These are phyloP conservation scores for Spongia lamella DNA, from an alignment of 37 sponge, comb jelly and placozoan genomes.

Conservation along the genomic window DNA sequence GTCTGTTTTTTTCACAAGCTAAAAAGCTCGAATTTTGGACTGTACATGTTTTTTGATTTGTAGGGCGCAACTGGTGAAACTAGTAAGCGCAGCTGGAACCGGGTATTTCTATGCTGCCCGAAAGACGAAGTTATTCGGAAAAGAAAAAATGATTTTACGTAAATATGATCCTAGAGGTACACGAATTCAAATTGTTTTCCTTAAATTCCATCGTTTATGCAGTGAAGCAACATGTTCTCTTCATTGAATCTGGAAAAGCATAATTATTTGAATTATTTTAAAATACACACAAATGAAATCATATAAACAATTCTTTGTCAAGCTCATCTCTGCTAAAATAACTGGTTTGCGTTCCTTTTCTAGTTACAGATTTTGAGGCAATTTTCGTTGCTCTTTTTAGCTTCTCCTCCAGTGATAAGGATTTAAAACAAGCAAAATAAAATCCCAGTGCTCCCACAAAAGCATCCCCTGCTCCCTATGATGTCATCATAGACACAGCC, in stretches of 20 bases:
- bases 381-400: slow-evolving; percentile 65
- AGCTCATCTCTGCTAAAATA: slow-evolving; percentile 14
- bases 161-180: slow-evolving; percentile 88
- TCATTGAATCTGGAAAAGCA: slow-evolving; percentile 65
- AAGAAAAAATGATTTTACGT: slow-evolving; percentile 71
- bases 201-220: not conserved
- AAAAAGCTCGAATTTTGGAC: too few species aligned
- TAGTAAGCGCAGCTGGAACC: slow-evolving; percentile 91
- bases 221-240: slow-evolving; percentile 86
- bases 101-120: slow-evolving; percentile 81
- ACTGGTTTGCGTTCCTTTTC: slow-evolving; percentile 92
- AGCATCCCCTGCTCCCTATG: slow-evolving; percentile 98
- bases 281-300: too few species aligned
- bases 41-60: slow-evolving; percentile 5
- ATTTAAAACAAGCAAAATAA: slow-evolving; percentile 63
- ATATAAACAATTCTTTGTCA: too few species aligned
- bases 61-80: slow-evolving; percentile 66
- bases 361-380: slow-evolving; percentile 74
- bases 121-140: slow-evolving; percentile 42
- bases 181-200: not conserved
- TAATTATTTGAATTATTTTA: not conserved
- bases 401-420: slow-evolving; percentile 54
- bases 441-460: slow-evolving; percentile 94
- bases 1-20: too few species aligned
- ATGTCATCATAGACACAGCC: too few species aligned